A percentile compares a stretch with the other conserved stretches of the same genome.
phyloP scores from a whole-genome alignment of 2,113 vertebrate genomes.

The Sander lucioperca region DNA sequence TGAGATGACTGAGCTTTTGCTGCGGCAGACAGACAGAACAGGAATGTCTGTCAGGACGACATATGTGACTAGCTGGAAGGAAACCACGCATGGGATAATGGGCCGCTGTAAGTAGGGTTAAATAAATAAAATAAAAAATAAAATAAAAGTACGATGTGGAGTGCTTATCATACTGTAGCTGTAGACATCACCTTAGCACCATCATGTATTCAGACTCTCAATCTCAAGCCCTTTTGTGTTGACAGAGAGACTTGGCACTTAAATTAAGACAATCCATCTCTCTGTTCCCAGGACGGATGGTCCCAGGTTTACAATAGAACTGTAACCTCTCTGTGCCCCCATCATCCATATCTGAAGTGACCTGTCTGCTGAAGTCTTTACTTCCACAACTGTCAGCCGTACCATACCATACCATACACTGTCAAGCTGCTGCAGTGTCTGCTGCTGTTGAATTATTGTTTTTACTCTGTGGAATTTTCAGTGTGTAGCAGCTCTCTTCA shows the following conservation, averaged over 20 bases:
- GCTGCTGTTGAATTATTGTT: constrained; percentile 56
- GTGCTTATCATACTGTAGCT: too few species aligned
- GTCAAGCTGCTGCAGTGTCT: constrained; percentile 17
- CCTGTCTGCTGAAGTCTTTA: constrained; percentile 46
- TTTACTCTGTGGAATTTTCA: constrained; percentile 66
- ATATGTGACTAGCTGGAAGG: constrained; percentile 45
- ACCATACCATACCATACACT: constrained; percentile 21
- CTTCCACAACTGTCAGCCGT: constrained; percentile 27
- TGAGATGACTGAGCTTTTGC: constrained; percentile 39
- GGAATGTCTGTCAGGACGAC: constrained; percentile 53
- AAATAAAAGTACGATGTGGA: too few species aligned
- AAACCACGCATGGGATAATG: constrained; percentile 20
- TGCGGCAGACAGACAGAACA: constrained; percentile 46
- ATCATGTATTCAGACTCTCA: constrained; percentile 1
- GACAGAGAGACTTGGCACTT: constrained; percentile 17
- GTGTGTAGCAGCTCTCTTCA: constrained; percentile 56
- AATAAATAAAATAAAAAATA: too few species aligned
- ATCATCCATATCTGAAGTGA: constrained; percentile 25
- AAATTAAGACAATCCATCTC: constrained; percentile 37
- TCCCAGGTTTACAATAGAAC: constrained; percentile 14
- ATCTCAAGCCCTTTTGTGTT: constrained; percentile 4
- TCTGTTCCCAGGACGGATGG: constrained; percentile 3
- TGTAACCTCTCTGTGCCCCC: constrained; percentile 46
- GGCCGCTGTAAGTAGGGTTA: not conserved
- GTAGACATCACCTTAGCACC: too few species aligned